A percentile compares a stretch with the other conserved stretches of the same genome.
Evolutionary conservation across 2,797 vertebrate species (phyloP).

Genomic region (Gymnocypris eckloni): DNA sequence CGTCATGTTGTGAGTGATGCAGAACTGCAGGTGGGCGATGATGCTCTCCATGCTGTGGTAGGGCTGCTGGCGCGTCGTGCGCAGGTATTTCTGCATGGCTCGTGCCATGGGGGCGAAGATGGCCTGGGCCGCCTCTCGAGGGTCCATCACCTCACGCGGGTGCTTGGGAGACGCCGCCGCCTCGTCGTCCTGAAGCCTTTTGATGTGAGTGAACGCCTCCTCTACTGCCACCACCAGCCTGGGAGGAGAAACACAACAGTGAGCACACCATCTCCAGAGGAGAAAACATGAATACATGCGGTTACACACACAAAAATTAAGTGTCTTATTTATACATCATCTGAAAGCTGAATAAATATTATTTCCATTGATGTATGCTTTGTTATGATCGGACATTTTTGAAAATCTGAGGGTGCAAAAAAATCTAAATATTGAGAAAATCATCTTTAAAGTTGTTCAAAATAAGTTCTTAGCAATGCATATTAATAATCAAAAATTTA

Average conservation of each 20-base stretch:
- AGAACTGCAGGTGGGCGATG: slow-evolving; percentile 95
- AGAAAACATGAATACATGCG: neutral
- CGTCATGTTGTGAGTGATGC: slow-evolving; percentile 96
- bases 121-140: slow-evolving; percentile 93
- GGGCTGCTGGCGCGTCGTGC: slow-evolving; percentile 95
- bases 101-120: slow-evolving; percentile 98
- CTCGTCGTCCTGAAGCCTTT: slow-evolving; percentile 92
- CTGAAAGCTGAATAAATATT: too few relatives aligned
- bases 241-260: neutral
- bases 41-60: slow-evolving; percentile 99
- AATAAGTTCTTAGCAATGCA: too few relatives aligned
- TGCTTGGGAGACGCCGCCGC: slow-evolving; percentile 74
- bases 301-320: neutral
- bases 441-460: too few relatives aligned
- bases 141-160: slow-evolving; percentile 93
- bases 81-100: slow-evolving; percentile 96
- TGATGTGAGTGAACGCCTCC: slow-evolving; percentile 96
- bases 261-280: neutral
- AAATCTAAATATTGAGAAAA: too few relatives aligned
- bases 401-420: too few relatives aligned
- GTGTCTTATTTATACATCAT: too few relatives aligned
- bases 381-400: too few relatives aligned
- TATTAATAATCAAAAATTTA: too few relatives aligned
- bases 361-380: too few relatives aligned
- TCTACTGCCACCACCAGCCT: slow-evolving; percentile 96